These are phyloP conservation scores for Amphibalanus amphitrite DNA, from an alignment of 1,140 invertebrate species.

Conservation along the genomic window DNA sequence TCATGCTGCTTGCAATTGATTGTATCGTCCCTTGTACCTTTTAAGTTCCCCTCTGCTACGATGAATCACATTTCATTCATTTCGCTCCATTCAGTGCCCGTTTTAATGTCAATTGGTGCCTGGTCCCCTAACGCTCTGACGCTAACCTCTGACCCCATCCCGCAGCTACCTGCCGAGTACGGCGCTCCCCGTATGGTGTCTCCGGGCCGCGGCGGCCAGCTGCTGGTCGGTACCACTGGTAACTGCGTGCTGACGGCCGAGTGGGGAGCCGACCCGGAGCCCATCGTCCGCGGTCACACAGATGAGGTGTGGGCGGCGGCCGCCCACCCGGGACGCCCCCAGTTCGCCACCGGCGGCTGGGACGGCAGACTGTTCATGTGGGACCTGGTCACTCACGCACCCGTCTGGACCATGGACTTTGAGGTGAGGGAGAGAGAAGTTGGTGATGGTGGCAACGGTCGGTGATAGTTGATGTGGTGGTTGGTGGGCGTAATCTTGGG, in stretches of 20 bases:
- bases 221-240: slow-evolving; percentile 71
- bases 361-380: slow-evolving; percentile 73
- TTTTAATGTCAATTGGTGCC: too few species aligned
- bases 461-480: too few species aligned
- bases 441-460: too few species aligned
- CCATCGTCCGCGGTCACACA: slow-evolving; percentile 39
- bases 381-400: slow-evolving; percentile 70
- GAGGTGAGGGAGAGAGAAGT: too few species aligned
- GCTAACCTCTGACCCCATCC: too few species aligned
- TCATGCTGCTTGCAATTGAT: too few species aligned
- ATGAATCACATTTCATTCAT: too few species aligned
- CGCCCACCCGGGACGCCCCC: slow-evolving; percentile 57
- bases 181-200: slow-evolving; percentile 68
- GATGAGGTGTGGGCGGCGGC: slow-evolving; percentile 82
- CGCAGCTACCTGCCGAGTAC: slow-evolving; percentile 66
- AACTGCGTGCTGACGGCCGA: slow-evolving; percentile 76
- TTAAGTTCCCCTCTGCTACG: too few species aligned
- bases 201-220: slow-evolving; percentile 60
- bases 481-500: too few species aligned
- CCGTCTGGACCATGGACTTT: slow-evolving; percentile 44
- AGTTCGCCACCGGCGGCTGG: slow-evolving; percentile 74
- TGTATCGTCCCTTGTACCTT: too few species aligned
- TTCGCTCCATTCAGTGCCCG: too few species aligned
- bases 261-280: slow-evolving; percentile 22
- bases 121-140: too few species aligned